Conservation (phyloP, 1,140 invertebrate species). For the Plectrocnemia conspersa region DNA sequence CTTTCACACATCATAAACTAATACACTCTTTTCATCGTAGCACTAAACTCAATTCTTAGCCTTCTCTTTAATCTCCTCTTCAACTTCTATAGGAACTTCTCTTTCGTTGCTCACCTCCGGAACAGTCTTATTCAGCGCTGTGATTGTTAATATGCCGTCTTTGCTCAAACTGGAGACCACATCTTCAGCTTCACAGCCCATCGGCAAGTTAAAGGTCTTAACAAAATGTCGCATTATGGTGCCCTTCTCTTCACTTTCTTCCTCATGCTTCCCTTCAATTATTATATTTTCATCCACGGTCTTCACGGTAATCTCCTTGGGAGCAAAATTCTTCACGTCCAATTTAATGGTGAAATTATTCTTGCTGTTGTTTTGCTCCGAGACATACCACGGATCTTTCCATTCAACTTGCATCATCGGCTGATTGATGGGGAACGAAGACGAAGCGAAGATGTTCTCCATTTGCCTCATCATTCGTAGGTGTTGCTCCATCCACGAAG, state of each 20-base stretch:
- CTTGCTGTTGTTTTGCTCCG: constrained; percentile 5
- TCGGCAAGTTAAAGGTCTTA: constrained; percentile 55
- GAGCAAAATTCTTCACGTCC: constrained; percentile 60
- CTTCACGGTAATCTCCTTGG: constrained; percentile 63
- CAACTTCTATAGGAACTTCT: constrained; percentile 12
- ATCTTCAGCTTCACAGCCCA: constrained; percentile 62
- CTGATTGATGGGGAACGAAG: constrained; percentile 19
- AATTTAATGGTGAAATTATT: constrained; percentile 43
- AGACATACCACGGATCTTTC: constrained; percentile 11
- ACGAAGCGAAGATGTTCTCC: constrained; percentile 18
- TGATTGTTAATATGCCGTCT: constrained; percentile 69
- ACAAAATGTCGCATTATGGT: constrained; percentile 47
- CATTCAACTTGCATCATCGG: constrained; percentile 25
- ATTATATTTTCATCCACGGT: constrained; percentile 54
- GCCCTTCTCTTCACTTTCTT: constrained; percentile 49
- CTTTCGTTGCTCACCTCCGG: constrained; percentile 49
- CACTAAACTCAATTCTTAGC: not conserved
- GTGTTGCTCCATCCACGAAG: constrained; percentile 28
- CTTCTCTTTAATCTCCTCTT: no score
- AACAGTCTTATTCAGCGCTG: constrained; percentile 58
- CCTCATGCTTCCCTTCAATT: constrained; percentile 55
- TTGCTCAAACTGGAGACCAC: constrained; percentile 68
- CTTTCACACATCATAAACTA: no score
- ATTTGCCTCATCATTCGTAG: constrained; percentile 28
- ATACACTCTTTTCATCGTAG: not conserved